Conservation (phyloP, 2,113 vertebrate species). For the Callaeas wilsoni region DNA sequence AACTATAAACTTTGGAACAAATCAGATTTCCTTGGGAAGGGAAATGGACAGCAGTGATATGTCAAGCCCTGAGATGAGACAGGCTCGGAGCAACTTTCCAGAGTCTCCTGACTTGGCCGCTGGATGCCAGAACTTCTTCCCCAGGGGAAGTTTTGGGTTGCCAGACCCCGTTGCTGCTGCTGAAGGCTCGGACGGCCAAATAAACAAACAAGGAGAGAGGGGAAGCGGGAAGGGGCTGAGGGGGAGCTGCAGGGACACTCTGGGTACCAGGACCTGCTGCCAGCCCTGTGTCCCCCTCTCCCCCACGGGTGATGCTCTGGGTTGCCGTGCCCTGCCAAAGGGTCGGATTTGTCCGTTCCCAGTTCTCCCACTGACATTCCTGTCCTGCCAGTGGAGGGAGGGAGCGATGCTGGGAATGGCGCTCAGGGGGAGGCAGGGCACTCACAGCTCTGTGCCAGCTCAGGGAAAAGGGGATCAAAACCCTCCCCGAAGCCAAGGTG, state of each 20-base stretch:
- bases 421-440: not conserved
- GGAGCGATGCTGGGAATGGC: not conserved
- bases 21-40: slow-evolving; percentile 56
- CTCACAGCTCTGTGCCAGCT: not conserved
- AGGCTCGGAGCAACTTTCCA: slow-evolving; percentile 53
- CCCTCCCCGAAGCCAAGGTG: not conserved
- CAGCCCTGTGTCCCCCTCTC: not conserved
- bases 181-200: not conserved
- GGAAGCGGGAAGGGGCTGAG: not conserved
- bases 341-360: not conserved
- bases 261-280: not conserved
- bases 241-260: accelerated
- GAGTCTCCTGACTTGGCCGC: slow-evolving; percentile 19
- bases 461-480: not conserved
- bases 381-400: not conserved
- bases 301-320: accelerated
- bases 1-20: slow-evolving; percentile 49
- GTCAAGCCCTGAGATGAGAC: slow-evolving; percentile 37
- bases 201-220: not conserved
- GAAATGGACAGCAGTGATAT: slow-evolving; percentile 30
- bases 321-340: not conserved
- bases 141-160: slow-evolving; percentile 31
- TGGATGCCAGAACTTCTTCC: slow-evolving; percentile 58
- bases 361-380: not conserved
- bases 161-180: not conserved